Conservation (phyloP, 1,140 invertebrate genomes). For the Hetaerina americana region DNA sequence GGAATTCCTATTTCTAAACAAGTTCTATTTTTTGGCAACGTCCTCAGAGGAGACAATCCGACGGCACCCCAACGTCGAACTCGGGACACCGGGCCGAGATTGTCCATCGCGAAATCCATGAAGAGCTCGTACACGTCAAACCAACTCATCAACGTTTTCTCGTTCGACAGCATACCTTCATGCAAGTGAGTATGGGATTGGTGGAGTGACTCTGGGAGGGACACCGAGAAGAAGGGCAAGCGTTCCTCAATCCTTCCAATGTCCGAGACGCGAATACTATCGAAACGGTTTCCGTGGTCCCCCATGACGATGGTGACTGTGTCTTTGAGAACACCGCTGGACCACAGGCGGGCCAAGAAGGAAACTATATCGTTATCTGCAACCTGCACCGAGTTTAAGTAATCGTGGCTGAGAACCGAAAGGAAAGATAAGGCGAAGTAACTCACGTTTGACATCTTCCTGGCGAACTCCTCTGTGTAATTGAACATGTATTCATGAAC, state of each 20-base stretch:
- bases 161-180: conserved; percentile 31
- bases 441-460: conserved; percentile 25
- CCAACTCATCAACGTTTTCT: conserved; percentile 26
- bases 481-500: conserved; percentile 37
- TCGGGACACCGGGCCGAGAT: not conserved
- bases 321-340: conserved; percentile 34
- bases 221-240: conserved; percentile 38
- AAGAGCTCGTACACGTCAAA: conserved; percentile 33
- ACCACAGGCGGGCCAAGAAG: too few relatives aligned
- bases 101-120: conserved; percentile 20
- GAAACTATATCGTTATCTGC: too few relatives aligned
- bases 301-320: conserved; percentile 34
- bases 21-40: conserved; percentile 26
- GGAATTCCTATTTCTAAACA: conserved; percentile 34
- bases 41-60: conserved; percentile 19
- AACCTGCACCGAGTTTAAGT: conserved; percentile 31
- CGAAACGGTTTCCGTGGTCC: conserved; percentile 41
- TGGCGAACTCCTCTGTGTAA: conserved; percentile 37
- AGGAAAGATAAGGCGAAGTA: conserved; percentile 40
- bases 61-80: conserved; percentile 9
- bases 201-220: conserved; percentile 34
- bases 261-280: conserved; percentile 33
- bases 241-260: conserved; percentile 41
- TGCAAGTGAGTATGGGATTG: conserved; percentile 19
- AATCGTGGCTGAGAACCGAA: conserved; percentile 37